These are phyloP conservation scores for Sebastes nivosus DNA, from an alignment of 2,797 vertebrate genomes.

Conservation along the genomic window DNA sequence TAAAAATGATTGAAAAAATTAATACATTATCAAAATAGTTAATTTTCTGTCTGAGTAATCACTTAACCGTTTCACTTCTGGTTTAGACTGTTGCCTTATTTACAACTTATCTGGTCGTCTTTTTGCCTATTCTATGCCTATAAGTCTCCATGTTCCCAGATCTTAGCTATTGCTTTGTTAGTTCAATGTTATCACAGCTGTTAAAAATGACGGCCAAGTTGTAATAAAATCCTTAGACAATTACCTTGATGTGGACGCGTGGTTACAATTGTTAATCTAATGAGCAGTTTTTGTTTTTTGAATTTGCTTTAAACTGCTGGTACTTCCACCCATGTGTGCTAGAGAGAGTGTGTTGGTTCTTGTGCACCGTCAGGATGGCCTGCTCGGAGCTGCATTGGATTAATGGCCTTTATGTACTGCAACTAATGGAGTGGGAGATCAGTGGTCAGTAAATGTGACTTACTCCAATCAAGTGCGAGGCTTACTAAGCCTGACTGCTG, in stretches of 20 bases:
- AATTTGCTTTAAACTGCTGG: neutral
- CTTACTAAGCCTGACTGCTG: slow-evolving; percentile 50
- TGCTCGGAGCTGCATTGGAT: slow-evolving; percentile 39
- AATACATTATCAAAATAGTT: no score
- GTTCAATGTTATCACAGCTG: no score
- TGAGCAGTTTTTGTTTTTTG: neutral
- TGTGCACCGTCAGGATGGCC: slow-evolving; percentile 26
- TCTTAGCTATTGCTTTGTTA: neutral
- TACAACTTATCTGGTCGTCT: neutral
- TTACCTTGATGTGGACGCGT: neutral
- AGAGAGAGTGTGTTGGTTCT: neutral
- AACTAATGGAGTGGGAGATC: slow-evolving; percentile 71
- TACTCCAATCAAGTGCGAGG: slow-evolving; percentile 65
- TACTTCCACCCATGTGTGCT: neutral
- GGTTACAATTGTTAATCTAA: neutral
- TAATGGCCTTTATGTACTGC: slow-evolving; percentile 71
- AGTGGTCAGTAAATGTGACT: slow-evolving; percentile 72
- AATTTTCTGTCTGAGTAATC: neutral
- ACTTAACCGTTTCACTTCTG: neutral
- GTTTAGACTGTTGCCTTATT: neutral
- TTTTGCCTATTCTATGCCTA: neutral
- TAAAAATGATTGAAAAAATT: no score
- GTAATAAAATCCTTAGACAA: neutral
- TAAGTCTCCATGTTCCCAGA: neutral
- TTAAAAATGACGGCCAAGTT: neutral